Conservation (phyloP, 2,797 vertebrate species). For the Ctenopoma multispine region DNA sequence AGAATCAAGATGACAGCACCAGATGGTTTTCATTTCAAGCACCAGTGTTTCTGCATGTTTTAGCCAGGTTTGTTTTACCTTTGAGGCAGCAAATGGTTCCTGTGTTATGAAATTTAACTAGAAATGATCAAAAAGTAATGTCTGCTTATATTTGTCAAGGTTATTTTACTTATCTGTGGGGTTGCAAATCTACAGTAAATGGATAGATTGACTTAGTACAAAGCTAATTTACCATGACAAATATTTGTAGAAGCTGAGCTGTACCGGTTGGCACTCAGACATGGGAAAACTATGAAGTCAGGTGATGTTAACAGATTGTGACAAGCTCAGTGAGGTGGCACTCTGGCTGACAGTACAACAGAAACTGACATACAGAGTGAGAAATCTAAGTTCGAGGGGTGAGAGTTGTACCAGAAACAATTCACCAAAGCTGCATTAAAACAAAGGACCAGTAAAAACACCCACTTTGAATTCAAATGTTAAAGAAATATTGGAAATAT, state of each 20-base stretch:
- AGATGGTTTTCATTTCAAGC: conserved; percentile 27
- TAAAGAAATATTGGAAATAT: background rate
- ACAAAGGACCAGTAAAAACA: conserved; percentile 16
- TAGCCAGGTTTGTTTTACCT: background rate
- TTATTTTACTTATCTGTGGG: background rate
- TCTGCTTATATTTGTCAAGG: background rate
- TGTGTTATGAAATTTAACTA: conserved; percentile 1
- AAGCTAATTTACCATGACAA: conserved; percentile 7
- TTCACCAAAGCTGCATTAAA: conserved; percentile 9
- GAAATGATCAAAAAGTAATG: conserved; percentile 3
- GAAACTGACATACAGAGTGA: conserved; percentile 38
- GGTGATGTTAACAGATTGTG: conserved; percentile 23
- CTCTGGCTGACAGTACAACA: conserved; percentile 40
- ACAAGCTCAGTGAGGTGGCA: conserved; percentile 39
- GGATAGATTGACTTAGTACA: background rate
- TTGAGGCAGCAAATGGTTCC: background rate
- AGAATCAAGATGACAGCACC: conserved; percentile 24
- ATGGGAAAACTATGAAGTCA: conserved; percentile 20
- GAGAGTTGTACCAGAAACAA: conserved; percentile 29
- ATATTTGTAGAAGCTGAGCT: conserved; percentile 16
- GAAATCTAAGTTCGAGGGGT: conserved; percentile 14
- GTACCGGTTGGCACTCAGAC: background rate
- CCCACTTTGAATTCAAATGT: background rate
- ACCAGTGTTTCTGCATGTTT: conserved; percentile 10
- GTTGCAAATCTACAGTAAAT: background rate